Evolutionary conservation across 2,797 vertebrate genomes (phyloP).

Genomic region (Anabacerthia variegaticeps): DNA sequence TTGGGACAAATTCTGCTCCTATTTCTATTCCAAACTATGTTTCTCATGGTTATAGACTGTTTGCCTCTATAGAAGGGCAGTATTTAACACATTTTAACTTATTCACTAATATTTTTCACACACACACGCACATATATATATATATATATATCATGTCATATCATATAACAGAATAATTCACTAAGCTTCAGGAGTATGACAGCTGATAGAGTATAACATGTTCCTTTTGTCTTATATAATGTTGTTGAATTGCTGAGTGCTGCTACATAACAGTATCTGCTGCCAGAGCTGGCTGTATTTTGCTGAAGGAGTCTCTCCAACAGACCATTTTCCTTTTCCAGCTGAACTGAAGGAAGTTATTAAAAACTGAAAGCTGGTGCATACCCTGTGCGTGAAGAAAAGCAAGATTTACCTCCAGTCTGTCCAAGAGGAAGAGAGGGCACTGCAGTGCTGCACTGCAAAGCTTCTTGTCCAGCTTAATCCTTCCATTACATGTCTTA

Average conservation of each 20-base stretch:
- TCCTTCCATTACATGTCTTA: neutral
- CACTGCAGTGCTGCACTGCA: neutral
- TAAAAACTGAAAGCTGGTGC: neutral
- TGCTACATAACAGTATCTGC: neutral
- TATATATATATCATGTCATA: neutral
- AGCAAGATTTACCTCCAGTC: neutral
- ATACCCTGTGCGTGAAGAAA: neutral
- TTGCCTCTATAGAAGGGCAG: neutral
- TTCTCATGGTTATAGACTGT: neutral
- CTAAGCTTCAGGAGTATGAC: neutral
- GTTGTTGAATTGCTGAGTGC: neutral
- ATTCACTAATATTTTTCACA: neutral
- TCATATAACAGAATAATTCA: neutral
- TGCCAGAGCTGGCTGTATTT: neutral
- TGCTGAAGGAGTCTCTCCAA: neutral
- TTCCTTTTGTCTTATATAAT: neutral
- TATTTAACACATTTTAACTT: neutral
- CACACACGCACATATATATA: too few species aligned
- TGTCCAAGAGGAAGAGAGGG: neutral
- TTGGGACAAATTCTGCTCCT: neutral
- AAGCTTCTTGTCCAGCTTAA: neutral
- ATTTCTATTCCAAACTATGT: neutral
- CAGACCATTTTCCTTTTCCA: neutral
- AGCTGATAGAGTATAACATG: rapidly evolving
- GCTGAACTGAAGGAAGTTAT: neutral